Percentiles rank a stretch among this genome's conserved stretches.
Evolutionary conservation across 2,797 vertebrate species (phyloP).

Genomic region (Trematomus bernacchii): DNA sequence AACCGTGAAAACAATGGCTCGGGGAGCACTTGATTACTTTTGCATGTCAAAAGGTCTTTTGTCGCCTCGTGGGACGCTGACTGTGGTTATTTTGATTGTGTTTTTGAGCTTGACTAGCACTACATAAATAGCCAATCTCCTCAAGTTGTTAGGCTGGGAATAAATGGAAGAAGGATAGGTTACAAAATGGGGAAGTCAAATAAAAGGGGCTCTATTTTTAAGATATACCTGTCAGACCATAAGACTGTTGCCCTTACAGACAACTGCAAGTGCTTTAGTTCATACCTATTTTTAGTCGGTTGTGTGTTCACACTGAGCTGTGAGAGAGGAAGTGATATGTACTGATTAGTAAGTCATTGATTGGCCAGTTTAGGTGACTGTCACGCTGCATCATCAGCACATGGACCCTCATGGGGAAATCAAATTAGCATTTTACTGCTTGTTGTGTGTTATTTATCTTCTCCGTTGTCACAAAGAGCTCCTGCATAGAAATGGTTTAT

Average conservation of each 20-base stretch:
- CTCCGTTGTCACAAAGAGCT: background rate
- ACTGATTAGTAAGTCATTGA: conserved; percentile 12
- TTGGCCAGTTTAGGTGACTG: conserved; percentile 5
- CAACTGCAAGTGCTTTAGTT: background rate
- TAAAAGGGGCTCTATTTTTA: background rate
- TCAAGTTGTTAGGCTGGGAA: conserved; percentile 9
- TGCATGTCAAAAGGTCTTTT: conserved; percentile 58
- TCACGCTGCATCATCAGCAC: conserved; percentile 4
- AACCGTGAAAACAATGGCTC: conserved; percentile 62
- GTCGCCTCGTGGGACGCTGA: conserved; percentile 34
- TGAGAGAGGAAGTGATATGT: background rate
- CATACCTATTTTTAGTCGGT: background rate
- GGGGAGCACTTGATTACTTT: conserved; percentile 64
- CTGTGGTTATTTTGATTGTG: conserved; percentile 44
- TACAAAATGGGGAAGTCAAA: background rate
- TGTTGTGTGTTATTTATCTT: background rate
- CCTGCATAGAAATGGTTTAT: background rate
- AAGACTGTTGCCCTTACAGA: background rate
- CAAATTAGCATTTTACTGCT: background rate
- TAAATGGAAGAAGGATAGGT: background rate
- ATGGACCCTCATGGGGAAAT: background rate
- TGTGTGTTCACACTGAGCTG: background rate
- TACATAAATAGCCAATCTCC: conserved; percentile 19
- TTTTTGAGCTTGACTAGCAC: conserved; percentile 32
- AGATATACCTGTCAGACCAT: background rate